These are phyloP conservation scores for Paraescarpia echinospica DNA, from an alignment of 1,140 invertebrate species.

Conservation along the genomic window DNA sequence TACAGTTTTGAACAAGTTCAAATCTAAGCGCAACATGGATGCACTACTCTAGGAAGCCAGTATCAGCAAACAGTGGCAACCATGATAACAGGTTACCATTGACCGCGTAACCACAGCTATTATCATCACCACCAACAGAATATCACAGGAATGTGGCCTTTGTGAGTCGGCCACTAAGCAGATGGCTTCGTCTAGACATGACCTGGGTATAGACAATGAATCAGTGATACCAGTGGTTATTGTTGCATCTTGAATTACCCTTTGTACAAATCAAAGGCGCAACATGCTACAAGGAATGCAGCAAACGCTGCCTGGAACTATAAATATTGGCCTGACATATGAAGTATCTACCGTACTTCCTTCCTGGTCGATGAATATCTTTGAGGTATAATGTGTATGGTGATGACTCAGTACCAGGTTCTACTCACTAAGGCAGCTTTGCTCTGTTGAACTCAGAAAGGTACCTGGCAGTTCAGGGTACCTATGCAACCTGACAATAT, in stretches of 20 bases:
- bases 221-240: background rate
- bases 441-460: background rate
- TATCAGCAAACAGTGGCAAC: background rate
- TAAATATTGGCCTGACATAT: background rate
- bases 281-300: background rate
- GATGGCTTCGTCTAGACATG: background rate
- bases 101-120: background rate
- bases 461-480: background rate
- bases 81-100: background rate
- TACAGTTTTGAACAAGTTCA: background rate
- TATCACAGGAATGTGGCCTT: background rate
- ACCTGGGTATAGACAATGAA: background rate
- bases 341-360: background rate
- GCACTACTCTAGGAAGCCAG: background rate
- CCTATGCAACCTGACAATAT: background rate
- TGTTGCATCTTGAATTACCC: background rate
- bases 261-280: background rate
- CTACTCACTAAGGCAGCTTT: background rate
- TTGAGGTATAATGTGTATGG: background rate
- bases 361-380: background rate
- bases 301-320: background rate
- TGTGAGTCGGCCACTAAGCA: background rate
- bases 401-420: too few species aligned
- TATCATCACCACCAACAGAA: background rate
- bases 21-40: background rate